Percentiles rank a stretch among this genome's conserved stretches.
These are phyloP conservation scores for Pseudomyrmex gracilis DNA, from an alignment of 1,140 invertebrate genomes.

Conservation along the genomic window DNA sequence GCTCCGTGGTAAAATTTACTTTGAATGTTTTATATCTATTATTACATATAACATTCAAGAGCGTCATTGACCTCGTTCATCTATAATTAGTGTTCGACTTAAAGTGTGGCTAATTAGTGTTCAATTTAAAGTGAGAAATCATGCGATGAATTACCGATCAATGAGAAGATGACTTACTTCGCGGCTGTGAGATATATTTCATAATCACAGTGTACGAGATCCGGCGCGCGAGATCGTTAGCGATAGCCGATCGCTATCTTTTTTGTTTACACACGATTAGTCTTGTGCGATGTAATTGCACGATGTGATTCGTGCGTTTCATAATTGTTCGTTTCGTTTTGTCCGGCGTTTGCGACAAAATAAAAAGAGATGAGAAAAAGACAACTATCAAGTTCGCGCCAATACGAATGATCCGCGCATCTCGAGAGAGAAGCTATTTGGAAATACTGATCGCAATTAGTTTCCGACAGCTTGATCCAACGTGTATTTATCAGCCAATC, in stretches of 20 bases:
- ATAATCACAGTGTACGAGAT: conserved; percentile 46
- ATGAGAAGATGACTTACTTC: conserved; percentile 40
- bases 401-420: conserved; percentile 48
- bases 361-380: conserved; percentile 19
- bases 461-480: conserved; percentile 69
- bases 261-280: conserved; percentile 64
- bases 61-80: neutral
- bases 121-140: neutral
- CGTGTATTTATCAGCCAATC: conserved; percentile 68
- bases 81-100: neutral
- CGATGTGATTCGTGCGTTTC: conserved; percentile 30
- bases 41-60: conserved; percentile 2
- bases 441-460: conserved; percentile 68
- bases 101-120: neutral
- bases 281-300: conserved; percentile 58
- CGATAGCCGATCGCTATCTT: conserved; percentile 61
- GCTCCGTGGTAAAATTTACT: neutral
- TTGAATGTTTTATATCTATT: neutral
- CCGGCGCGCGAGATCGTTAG: conserved; percentile 39
- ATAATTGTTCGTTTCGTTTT: conserved; percentile 53
- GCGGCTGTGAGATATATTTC: conserved; percentile 28
- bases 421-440: conserved; percentile 31
- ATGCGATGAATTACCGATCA: conserved; percentile 3
- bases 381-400: conserved; percentile 21
- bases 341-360: neutral